Percentiles rank a stretch among this genome's conserved stretches.
These are phyloP conservation scores for Cyprinodon brontotheroides DNA, from an alignment of 2,113 vertebrate species.

Conservation along the genomic window DNA sequence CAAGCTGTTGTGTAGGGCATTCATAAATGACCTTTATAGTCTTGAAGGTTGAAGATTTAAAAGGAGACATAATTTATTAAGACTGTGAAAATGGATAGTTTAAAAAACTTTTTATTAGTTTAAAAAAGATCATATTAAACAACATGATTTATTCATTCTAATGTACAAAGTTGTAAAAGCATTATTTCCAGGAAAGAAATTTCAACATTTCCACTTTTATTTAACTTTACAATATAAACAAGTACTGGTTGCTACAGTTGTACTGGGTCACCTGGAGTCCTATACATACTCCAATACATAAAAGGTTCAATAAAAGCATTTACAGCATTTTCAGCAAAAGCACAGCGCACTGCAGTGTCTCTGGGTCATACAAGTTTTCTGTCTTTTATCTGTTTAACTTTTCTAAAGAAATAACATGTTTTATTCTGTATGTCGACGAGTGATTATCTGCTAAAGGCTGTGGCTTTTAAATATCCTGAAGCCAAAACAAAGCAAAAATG, in stretches of 20 bases:
- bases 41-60: neutral
- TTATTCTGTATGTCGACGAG: neutral
- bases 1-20: no score
- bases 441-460: neutral
- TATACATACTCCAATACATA: slow-evolving; percentile 54
- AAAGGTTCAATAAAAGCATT: slow-evolving; percentile 59
- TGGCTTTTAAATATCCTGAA: neutral
- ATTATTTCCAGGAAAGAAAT: slow-evolving; percentile 86
- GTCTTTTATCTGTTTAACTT: slow-evolving; percentile 8
- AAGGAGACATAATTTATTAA: neutral
- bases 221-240: slow-evolving; percentile 85
- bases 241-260: slow-evolving; percentile 84
- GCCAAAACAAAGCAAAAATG: slow-evolving; percentile 3
- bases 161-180: slow-evolving; percentile 59
- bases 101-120: neutral
- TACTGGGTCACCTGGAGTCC: slow-evolving; percentile 86
- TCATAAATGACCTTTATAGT: no score
- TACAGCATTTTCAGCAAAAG: slow-evolving; percentile 64
- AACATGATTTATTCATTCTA: neutral
- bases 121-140: slow-evolving; percentile 6
- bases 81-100: neutral
- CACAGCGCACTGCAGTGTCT: slow-evolving; percentile 23
- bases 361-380: neutral
- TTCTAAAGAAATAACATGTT: neutral
- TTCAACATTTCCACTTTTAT: slow-evolving; percentile 84